Conservation (phyloP, 2,888 invertebrate genomes). For the Diarsia mendica region DNA sequence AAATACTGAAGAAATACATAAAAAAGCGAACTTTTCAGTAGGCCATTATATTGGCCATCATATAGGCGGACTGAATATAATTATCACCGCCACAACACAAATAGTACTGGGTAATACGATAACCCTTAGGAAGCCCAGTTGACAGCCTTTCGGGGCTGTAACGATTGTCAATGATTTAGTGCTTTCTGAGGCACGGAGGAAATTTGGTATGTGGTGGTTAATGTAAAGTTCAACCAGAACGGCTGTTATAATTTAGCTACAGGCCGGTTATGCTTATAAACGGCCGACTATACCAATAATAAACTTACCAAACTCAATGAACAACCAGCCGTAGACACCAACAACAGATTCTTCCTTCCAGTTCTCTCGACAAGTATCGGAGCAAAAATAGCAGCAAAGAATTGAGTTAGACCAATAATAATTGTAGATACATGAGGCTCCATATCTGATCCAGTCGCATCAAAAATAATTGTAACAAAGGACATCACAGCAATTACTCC, state of each 20-base stretch:
- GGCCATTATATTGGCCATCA: too few relatives aligned
- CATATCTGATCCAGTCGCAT: slow-evolving; percentile 72
- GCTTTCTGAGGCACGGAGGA: too few relatives aligned
- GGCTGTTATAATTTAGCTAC: neutral
- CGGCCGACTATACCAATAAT: neutral
- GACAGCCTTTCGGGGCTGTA: too few relatives aligned
- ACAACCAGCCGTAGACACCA: slow-evolving; percentile 71
- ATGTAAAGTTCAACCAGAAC: neutral
- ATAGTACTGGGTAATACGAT: too few relatives aligned
- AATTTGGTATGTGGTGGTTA: too few relatives aligned
- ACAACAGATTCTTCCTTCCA: slow-evolving; percentile 69
- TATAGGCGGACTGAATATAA: too few relatives aligned
- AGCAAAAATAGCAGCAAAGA: slow-evolving; percentile 69
- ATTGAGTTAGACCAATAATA: slow-evolving; percentile 73
- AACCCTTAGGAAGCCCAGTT: too few relatives aligned
- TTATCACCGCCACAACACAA: too few relatives aligned
- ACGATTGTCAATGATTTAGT: too few relatives aligned
- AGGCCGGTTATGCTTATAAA: neutral
- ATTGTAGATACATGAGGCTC: slow-evolving; percentile 75
- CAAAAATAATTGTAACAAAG: slow-evolving; percentile 75
- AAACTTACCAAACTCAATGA: slow-evolving; percentile 74
- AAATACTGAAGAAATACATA: neutral
- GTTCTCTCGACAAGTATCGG: slow-evolving; percentile 74
- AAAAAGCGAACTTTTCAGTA: neutral
- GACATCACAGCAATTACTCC: slow-evolving; percentile 72